These are phyloP conservation scores for Acleris cristana DNA, from an alignment of 2,888 invertebrate species.

Conservation along the genomic window DNA sequence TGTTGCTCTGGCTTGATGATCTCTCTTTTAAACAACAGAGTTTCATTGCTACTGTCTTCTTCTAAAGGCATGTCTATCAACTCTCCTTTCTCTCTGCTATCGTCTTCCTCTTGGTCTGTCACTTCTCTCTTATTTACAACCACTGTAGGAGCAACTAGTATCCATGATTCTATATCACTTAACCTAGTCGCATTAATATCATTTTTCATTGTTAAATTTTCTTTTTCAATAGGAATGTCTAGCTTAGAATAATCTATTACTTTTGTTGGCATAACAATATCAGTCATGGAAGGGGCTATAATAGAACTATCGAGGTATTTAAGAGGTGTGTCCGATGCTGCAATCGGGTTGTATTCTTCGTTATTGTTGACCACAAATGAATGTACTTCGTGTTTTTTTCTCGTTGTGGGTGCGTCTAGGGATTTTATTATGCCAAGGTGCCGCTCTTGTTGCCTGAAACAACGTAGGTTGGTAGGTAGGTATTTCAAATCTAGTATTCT, in stretches of 20 bases:
- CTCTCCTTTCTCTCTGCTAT: slow-evolving; percentile 58
- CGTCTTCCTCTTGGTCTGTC: slow-evolving; percentile 51
- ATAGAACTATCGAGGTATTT: slow-evolving; percentile 66
- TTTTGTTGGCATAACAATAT: slow-evolving; percentile 22
- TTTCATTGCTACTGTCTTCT: slow-evolving; percentile 65
- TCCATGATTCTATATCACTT: slow-evolving; percentile 67
- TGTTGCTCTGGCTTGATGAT: slow-evolving; percentile 78
- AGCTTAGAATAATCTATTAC: slow-evolving; percentile 38
- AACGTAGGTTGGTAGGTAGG: too few relatives aligned
- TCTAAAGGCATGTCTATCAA: slow-evolving; percentile 73
- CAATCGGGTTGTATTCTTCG: slow-evolving; percentile 53
- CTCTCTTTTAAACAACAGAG: slow-evolving; percentile 71
- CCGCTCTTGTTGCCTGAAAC: slow-evolving; percentile 89
- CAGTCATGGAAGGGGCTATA: slow-evolving; percentile 40
- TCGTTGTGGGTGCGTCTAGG: slow-evolving; percentile 71
- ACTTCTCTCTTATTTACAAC: slow-evolving; percentile 67
- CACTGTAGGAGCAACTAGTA: slow-evolving; percentile 69
- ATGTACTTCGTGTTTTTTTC: slow-evolving; percentile 79
- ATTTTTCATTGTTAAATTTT: slow-evolving; percentile 47
- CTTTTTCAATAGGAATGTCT: slow-evolving; percentile 49
- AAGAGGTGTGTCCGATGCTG: slow-evolving; percentile 56
- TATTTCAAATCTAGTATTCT: too few relatives aligned
- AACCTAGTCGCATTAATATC: slow-evolving; percentile 62
- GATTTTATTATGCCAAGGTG: slow-evolving; percentile 89
- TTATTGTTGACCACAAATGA: slow-evolving; percentile 73